phyloP scores from a whole-genome alignment of 2,113 vertebrate genomes.

The Pseudonaja textilis region DNA sequence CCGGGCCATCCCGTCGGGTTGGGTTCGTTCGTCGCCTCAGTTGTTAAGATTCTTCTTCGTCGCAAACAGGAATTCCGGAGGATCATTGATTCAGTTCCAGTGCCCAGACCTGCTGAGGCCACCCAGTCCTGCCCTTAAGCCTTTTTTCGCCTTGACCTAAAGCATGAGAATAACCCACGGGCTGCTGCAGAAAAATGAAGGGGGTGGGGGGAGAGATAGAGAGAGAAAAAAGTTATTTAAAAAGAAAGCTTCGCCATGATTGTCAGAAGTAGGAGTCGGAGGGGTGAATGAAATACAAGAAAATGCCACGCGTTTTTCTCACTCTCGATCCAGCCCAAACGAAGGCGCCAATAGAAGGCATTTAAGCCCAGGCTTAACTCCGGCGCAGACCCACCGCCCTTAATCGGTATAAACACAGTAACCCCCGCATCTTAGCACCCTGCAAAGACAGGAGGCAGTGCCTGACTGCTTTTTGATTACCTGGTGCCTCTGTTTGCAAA shows the following conservation, averaged over 20 bases:
- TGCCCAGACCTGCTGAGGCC: conserved; percentile 99
- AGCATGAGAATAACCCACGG: conserved; percentile 77
- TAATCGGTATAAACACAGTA: not conserved
- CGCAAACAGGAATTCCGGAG: not conserved
- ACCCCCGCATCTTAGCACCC: not conserved
- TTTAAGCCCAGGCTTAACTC: not conserved
- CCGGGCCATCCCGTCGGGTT: not conserved
- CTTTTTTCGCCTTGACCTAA: conserved; percentile 83
- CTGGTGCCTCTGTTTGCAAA: not conserved
- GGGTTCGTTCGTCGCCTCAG: not conserved
- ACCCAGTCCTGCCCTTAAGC: conserved; percentile 91
- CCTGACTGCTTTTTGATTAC: not conserved
- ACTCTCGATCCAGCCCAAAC: not conserved
- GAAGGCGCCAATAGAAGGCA: not conserved
- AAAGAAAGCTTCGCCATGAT: not conserved
- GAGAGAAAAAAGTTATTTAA: conserved; percentile 11
- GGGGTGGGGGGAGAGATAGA: not conserved
- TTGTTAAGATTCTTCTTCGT: not conserved
- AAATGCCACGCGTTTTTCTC: not conserved
- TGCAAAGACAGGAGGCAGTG: conserved; percentile 18
- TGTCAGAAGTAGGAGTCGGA: not conserved
- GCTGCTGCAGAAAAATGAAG: conserved; percentile 59
- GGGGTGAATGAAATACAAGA: not conserved
- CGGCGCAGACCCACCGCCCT: not conserved
- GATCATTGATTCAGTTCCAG: conserved; percentile 92